These are phyloP conservation scores for Malurus elegans DNA, from an alignment of 2,113 vertebrate species.

Conservation along the genomic window DNA sequence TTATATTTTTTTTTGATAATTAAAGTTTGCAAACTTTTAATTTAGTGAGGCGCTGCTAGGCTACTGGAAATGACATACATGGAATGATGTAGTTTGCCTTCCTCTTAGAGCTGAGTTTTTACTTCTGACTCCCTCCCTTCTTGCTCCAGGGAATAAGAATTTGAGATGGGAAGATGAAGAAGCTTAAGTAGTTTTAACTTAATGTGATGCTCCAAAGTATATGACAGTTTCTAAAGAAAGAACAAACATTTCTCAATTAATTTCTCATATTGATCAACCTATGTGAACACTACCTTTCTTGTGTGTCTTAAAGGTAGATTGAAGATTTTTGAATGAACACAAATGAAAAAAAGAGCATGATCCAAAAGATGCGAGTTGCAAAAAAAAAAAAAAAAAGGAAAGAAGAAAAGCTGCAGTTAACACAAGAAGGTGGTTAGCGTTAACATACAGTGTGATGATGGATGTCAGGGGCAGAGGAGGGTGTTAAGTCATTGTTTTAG, in stretches of 20 bases:
- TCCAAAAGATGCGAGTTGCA: neutral
- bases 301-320: neutral
- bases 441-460: neutral
- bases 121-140: neutral
- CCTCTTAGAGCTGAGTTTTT: neutral
- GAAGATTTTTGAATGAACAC: neutral
- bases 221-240: neutral
- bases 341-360: neutral
- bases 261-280: neutral
- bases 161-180: neutral
- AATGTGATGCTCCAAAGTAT: neutral
- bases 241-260: neutral
- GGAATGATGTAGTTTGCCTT: neutral
- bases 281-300: neutral
- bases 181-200: neutral
- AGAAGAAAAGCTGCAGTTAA: neutral
- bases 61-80: neutral
- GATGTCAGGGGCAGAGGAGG: neutral
- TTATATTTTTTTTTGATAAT: neutral
- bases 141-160: neutral
- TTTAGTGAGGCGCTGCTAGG: neutral
- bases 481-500: conserved; percentile 9
- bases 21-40: neutral
- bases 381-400: too few relatives aligned
- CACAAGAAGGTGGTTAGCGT: neutral